A percentile compares a stretch with the other conserved stretches of the same genome.
Evolutionary conservation across 2,888 invertebrate species (phyloP).

Genomic region (Bellardia pandia): DNA sequence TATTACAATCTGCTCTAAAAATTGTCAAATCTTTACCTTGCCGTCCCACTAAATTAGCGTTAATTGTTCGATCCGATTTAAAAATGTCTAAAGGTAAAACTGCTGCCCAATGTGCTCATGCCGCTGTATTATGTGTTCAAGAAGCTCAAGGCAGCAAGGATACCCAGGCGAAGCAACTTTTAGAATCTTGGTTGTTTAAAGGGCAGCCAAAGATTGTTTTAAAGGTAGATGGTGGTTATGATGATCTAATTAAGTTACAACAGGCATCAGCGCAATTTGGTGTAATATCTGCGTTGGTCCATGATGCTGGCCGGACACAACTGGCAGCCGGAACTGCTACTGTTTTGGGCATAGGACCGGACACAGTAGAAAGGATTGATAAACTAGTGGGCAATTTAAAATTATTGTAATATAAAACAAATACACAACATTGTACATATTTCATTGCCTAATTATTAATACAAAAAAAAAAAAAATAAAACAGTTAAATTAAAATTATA

Average conservation of each 20-base stretch:
- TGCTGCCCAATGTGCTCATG: slow-evolving; percentile 92
- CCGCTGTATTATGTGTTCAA: slow-evolving; percentile 89
- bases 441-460: background rate
- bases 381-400: slow-evolving; percentile 87
- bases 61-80: slow-evolving; percentile 90
- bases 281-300: slow-evolving; percentile 86
- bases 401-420: slow-evolving; percentile 83
- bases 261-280: slow-evolving; percentile 85
- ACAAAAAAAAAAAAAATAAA: too few relatives aligned
- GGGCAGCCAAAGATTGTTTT: slow-evolving; percentile 92
- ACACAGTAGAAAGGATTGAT: slow-evolving; percentile 85
- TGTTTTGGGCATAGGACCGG: slow-evolving; percentile 91
- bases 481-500: background rate
- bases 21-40: slow-evolving; percentile 23
- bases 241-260: slow-evolving; percentile 85
- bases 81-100: slow-evolving; percentile 91
- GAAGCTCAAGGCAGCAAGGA: slow-evolving; percentile 81
- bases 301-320: slow-evolving; percentile 91
- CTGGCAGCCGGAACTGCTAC: slow-evolving; percentile 88
- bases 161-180: slow-evolving; percentile 75
- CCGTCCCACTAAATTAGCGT: slow-evolving; percentile 87
- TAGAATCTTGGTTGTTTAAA: slow-evolving; percentile 87
- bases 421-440: background rate
- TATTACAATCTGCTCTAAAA: slow-evolving; percentile 19
- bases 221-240: slow-evolving; percentile 84